Evolutionary conservation across 1,140 invertebrate genomes (phyloP).

Genomic region (Ectropis grisescens): DNA sequence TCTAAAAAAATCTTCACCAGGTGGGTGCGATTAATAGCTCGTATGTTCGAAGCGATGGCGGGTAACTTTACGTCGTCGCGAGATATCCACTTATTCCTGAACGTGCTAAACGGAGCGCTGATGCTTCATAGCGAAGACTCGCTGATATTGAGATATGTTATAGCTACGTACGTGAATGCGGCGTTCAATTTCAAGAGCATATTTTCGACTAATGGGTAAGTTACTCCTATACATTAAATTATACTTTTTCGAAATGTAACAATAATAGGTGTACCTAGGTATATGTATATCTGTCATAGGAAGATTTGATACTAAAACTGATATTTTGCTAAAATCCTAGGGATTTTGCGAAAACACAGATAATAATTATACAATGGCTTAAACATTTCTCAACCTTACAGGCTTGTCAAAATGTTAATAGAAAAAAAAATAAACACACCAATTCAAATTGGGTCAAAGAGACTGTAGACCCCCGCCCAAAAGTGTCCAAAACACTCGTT

Average conservation of each 20-base stretch:
- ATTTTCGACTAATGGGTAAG: constrained; percentile 95
- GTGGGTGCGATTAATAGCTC: constrained; percentile 95
- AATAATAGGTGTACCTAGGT: not conserved
- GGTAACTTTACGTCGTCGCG: constrained; percentile 98
- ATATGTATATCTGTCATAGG: too few species aligned
- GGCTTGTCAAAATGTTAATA: too few species aligned
- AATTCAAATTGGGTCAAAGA: too few species aligned
- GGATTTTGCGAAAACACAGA: too few species aligned
- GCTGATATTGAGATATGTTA: constrained; percentile 94
- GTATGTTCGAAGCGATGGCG: constrained; percentile 99
- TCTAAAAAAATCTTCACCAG: too few species aligned
- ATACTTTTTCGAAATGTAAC: not conserved
- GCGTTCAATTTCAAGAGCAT: constrained; percentile 99
- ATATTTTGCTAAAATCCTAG: too few species aligned
- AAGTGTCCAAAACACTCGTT: too few species aligned
- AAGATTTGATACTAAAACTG: too few species aligned
- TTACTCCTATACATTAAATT: not conserved
- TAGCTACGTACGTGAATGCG: constrained; percentile 97
- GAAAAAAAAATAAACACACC: too few species aligned
- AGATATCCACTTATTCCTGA: constrained; percentile 97
- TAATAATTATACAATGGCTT: too few species aligned
- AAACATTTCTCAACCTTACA: too few species aligned
- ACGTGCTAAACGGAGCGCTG: constrained; percentile 97
- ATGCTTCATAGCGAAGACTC: constrained; percentile 97
- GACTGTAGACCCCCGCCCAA: too few species aligned